A percentile compares a stretch with the other conserved stretches of the same genome.
Conservation (phyloP, 1,140 invertebrate species). For the Cardiocondyla obscurior region DNA sequence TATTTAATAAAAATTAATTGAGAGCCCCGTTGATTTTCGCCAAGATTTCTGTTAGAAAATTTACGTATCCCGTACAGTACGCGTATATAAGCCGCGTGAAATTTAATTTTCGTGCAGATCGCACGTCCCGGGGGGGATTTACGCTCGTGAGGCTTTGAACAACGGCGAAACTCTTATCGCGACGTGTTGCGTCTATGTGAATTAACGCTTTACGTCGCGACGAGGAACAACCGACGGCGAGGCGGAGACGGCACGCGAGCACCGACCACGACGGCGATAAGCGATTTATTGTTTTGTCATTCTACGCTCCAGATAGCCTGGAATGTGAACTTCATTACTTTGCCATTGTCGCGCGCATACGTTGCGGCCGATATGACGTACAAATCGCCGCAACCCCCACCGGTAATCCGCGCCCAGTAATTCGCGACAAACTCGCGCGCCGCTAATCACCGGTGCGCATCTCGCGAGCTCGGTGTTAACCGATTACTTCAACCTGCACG, state of each 20-base stretch:
- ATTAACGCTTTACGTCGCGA: constrained; percentile 47
- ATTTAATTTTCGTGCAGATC: constrained; percentile 46
- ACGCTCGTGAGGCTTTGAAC: background rate
- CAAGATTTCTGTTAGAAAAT: background rate
- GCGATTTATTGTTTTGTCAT: constrained; percentile 62
- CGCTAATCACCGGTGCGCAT: constrained; percentile 20
- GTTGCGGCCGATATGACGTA: constrained; percentile 9
- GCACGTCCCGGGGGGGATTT: constrained; percentile 27
- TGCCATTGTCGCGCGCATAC: background rate
- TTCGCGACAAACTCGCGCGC: constrained; percentile 9
- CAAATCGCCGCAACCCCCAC: constrained; percentile 22
- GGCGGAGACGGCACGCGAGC: constrained; percentile 40
- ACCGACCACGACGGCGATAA: constrained; percentile 39
- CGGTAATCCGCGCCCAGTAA: background rate
- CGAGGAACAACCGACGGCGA: constrained; percentile 37
- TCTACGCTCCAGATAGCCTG: constrained; percentile 54
- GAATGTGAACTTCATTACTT: constrained; percentile 58
- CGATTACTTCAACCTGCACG: constrained; percentile 3
- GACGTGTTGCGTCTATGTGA: constrained; percentile 52
- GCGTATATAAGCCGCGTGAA: background rate
- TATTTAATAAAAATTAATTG: background rate
- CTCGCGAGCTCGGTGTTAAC: background rate
- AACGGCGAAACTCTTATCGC: constrained; percentile 34
- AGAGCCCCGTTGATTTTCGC: background rate
- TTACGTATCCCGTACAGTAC: background rate